phyloP scores from a whole-genome alignment of 2,113 vertebrate species.

The Ancistrus triradiatus region DNA sequence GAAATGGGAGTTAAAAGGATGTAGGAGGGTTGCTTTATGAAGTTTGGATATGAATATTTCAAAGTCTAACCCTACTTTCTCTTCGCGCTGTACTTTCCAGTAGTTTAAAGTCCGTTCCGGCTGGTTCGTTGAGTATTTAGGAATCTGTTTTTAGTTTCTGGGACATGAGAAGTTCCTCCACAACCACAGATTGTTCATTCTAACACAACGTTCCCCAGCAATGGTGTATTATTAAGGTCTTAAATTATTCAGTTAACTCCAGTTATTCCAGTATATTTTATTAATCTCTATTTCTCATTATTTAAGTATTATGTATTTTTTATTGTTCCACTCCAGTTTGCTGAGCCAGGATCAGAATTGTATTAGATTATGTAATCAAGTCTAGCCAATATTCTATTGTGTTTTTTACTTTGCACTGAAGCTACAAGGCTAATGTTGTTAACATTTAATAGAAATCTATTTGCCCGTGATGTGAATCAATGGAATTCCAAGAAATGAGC shows the following conservation, averaged over 20 bases:
- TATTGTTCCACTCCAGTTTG: neutral
- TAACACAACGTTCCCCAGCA: neutral
- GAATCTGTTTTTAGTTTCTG: constrained; percentile 42
- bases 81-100: constrained; percentile 1
- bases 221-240: constrained; percentile 5
- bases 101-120: constrained; percentile 23
- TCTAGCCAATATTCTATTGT: too few relatives aligned
- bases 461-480: too few relatives aligned
- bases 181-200: neutral
- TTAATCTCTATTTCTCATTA: neutral
- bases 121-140: constrained; percentile 29
- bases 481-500: too few relatives aligned
- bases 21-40: constrained; percentile 11
- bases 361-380: neutral
- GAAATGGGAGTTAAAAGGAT: too few relatives aligned
- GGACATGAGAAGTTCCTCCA: constrained; percentile 25
- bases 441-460: too few relatives aligned
- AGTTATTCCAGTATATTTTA: neutral
- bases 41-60: constrained; percentile 28
- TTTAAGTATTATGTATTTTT: neutral
- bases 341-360: neutral
- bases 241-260: constrained; percentile 16
- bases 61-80: constrained; percentile 2
- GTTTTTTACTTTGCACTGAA: too few relatives aligned
- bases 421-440: too few relatives aligned